Evolutionary conservation across 2,113 vertebrate genomes (phyloP).

Genomic region (Myiopsitta monachus): DNA sequence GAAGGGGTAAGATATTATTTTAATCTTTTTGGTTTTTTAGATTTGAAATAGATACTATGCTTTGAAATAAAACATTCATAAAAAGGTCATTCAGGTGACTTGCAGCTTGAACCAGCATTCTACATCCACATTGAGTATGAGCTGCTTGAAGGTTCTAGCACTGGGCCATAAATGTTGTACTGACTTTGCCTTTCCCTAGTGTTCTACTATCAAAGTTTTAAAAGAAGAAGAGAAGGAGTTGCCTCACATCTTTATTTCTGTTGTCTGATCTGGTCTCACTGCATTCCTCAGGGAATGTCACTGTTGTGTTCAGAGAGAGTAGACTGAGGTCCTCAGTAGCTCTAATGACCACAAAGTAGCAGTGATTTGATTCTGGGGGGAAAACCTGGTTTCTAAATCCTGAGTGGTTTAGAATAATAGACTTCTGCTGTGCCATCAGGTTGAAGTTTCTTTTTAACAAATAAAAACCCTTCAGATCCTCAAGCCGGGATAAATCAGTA

Average conservation of each 20-base stretch:
- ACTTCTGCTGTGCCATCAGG: not conserved
- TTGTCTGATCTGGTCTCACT: not conserved
- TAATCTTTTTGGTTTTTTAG: not conserved
- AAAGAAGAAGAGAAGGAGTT: not conserved
- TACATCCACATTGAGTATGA: not conserved
- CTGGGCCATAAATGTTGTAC: not conserved
- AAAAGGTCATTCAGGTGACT: not conserved
- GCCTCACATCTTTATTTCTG: not conserved
- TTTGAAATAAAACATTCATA: not conserved
- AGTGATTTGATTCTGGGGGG: not conserved
- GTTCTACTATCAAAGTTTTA: not conserved
- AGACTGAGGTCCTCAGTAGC: not conserved
- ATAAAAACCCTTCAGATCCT: not conserved
- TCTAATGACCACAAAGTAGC: not conserved
- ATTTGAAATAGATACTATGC: not conserved
- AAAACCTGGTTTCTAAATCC: not conserved
- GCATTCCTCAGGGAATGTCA: not conserved
- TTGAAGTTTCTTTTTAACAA: not conserved
- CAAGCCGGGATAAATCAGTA: not conserved
- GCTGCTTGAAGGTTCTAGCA: not conserved
- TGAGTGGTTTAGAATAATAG: not conserved
- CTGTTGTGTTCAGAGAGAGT: not conserved
- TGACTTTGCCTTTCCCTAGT: not conserved
- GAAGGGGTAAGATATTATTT: conserved; percentile 83
- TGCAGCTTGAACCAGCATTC: not conserved